phyloP scores from a whole-genome alignment of 2,888 invertebrate species.

The Morinoia aosen region DNA sequence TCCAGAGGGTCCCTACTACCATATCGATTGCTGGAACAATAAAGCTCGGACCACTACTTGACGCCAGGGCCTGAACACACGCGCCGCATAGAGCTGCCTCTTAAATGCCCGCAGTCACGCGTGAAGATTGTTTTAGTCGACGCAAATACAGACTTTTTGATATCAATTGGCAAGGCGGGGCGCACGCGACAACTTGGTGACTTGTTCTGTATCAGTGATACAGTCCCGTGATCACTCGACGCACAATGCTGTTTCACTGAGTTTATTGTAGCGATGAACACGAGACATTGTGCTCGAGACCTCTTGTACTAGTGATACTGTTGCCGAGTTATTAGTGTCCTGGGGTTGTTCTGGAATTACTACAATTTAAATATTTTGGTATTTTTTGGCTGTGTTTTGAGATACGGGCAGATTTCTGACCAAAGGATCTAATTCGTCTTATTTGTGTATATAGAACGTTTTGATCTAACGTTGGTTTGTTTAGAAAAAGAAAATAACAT shows the following conservation, averaged over 20 bases:
- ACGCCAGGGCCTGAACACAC: background rate
- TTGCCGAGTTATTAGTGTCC: background rate
- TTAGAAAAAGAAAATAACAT: no score
- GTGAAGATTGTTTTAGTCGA: conserved; percentile 42
- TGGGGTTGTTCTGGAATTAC: background rate
- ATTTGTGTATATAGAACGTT: no score
- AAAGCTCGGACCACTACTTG: background rate
- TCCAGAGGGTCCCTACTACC: background rate
- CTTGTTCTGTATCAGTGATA: background rate
- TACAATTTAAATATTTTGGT: background rate
- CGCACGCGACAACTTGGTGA: conserved; percentile 27
- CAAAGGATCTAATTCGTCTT: no score
- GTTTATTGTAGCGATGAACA: background rate
- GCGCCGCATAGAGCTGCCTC: conserved; percentile 9
- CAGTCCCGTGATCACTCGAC: background rate
- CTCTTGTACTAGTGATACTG: background rate
- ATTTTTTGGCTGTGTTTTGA: background rate
- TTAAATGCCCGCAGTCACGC: conserved; percentile 36
- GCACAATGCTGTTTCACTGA: background rate
- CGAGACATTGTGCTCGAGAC: background rate
- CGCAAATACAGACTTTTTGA: conserved; percentile 41
- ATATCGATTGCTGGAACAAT: background rate
- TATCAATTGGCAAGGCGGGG: conserved; percentile 18
- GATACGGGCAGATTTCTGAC: no score
- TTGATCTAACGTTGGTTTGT: no score